These are phyloP conservation scores for Erpornis zantholeuca DNA, from an alignment of 2,113 vertebrate genomes.

Conservation along the genomic window DNA sequence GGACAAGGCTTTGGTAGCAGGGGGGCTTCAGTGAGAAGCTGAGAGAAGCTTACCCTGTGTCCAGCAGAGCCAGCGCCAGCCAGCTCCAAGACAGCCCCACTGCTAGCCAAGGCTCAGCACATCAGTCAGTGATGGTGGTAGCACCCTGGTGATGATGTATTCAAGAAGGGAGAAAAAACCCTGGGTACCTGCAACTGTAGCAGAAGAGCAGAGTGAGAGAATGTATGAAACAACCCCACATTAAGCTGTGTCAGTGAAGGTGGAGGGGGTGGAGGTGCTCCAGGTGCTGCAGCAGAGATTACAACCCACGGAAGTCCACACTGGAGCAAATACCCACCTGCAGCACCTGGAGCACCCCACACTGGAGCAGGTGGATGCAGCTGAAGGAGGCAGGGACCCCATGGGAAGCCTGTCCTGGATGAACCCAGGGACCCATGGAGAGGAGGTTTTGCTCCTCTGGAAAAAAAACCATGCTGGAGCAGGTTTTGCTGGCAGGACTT, in stretches of 20 bases:
- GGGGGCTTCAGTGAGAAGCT: neutral
- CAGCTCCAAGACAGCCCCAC: neutral
- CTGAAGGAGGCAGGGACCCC: neutral
- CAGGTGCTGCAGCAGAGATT: neutral
- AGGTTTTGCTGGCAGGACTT: neutral
- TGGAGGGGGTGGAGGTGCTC: neutral
- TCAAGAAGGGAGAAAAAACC: neutral
- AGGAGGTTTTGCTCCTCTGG: too few relatives aligned
- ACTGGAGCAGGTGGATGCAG: neutral
- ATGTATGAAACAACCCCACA: neutral
- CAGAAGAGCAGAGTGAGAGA: neutral
- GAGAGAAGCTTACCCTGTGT: neutral
- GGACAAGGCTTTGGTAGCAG: neutral
- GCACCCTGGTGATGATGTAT: rapidly evolving
- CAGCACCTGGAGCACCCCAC: neutral
- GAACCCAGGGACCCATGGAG: neutral
- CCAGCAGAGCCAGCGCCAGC: neutral
- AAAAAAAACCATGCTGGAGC: neutral
- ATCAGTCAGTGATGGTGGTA: neutral
- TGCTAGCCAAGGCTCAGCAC: neutral
- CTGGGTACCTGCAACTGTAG: neutral
- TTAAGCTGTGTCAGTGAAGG: neutral
- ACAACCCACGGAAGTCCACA: neutral
- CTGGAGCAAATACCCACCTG: neutral
- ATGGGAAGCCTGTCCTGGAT: neutral